These are phyloP conservation scores for Ephestia elutella DNA, from an alignment of 1,140 invertebrate genomes.

Conservation along the genomic window DNA sequence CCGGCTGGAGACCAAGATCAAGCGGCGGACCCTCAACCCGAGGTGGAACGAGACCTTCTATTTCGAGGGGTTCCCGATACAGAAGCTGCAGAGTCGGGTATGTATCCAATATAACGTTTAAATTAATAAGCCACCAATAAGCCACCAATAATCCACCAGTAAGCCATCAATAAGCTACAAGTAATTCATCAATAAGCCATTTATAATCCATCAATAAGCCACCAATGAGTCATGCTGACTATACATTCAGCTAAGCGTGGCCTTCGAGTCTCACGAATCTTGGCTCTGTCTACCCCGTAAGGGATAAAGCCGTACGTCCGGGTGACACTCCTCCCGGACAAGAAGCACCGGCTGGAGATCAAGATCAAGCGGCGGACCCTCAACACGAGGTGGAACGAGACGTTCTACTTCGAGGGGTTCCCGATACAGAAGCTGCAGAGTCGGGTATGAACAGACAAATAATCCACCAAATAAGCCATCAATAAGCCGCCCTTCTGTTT, in stretches of 20 bases:
- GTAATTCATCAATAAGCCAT: no score
- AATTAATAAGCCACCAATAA: no score
- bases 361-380: conserved; percentile 96
- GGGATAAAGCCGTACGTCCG: conserved; percentile 94
- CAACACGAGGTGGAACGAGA: conserved; percentile 98
- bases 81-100: conserved; percentile 91
- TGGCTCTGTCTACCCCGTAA: no score
- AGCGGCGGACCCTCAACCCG: conserved; percentile 94
- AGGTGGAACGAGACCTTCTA: conserved; percentile 99
- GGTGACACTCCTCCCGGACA: conserved; percentile 95
- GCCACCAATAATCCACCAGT: no score
- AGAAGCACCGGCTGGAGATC: conserved; percentile 96
- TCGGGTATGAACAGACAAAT: no score
- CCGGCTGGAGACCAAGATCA: conserved; percentile 97
- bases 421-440: conserved; percentile 94
- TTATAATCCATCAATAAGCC: no score
- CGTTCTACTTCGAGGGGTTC: conserved; percentile 97
- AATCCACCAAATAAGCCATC: no score
- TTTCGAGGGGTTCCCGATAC: conserved; percentile 96
- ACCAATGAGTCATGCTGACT: no score
- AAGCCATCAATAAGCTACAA: no score
- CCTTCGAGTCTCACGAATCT: no score
- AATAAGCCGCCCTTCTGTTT: no score
- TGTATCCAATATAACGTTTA: conserved; percentile 16
- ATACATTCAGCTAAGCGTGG: no score